Evolutionary conservation across 2,113 vertebrate species (phyloP).

Genomic region (Lamprotornis superbus): DNA sequence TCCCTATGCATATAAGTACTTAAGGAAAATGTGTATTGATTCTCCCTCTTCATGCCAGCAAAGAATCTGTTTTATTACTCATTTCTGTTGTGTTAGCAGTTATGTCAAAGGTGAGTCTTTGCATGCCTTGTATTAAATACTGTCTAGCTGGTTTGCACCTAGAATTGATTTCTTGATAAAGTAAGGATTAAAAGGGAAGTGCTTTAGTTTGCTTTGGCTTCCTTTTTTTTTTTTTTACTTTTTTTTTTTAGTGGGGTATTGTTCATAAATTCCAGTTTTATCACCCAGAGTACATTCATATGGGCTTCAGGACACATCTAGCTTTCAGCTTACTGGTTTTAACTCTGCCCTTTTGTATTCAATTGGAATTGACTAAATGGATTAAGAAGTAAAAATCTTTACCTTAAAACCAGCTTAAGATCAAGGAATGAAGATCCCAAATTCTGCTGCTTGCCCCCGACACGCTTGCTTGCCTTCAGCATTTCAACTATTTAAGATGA

Average conservation of each 20-base stretch:
- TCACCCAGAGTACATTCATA: neutral
- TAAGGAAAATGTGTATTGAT: neutral
- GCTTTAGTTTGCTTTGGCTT: neutral
- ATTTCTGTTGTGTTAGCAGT: neutral
- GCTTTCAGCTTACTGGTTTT: neutral
- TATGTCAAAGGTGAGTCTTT: neutral
- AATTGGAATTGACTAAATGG: neutral
- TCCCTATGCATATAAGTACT: neutral
- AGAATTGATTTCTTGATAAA: neutral
- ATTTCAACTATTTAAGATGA: neutral
- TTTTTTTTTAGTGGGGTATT: no score
- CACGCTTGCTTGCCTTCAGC: neutral
- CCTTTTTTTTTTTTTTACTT: neutral
- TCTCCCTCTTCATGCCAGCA: neutral
- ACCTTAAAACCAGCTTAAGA: neutral
- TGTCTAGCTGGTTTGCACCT: neutral
- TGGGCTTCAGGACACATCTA: neutral
- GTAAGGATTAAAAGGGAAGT: neutral
- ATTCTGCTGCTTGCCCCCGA: neutral
- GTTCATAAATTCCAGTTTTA: neutral
- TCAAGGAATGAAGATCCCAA: neutral
- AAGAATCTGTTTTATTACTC: neutral
- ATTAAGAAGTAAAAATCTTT: neutral
- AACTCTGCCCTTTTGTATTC: neutral
- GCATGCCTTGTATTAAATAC: neutral